Evolutionary conservation across 2,113 vertebrate genomes (phyloP), one percentile per base, ranked within the genome.

Genomic region (Pachyramphus minor): DNA sequence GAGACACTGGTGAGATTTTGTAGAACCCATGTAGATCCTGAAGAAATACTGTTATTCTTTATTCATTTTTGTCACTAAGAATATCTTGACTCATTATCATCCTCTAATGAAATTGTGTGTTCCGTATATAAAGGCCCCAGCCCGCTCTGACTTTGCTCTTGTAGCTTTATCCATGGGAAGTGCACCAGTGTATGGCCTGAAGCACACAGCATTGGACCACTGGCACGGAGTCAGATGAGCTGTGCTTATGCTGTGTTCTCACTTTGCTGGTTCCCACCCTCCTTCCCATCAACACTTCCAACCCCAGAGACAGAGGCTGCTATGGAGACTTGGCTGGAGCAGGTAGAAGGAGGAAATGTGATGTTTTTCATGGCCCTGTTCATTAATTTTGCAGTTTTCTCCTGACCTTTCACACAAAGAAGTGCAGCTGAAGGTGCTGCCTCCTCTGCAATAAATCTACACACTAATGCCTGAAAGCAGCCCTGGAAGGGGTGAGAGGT

Each of bases 91-190:
- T 64, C 35, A 8, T 3, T 44, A 2, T 56, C 11, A 5, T n/a
- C 37, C 24, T 59, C 20, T 39, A 42, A n/a, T 2, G 4, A 30
- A 60, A 58, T 8, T 35, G 2, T 31, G 5, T 4, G 2, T 39
- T 27, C 5, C 0, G 0, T 30, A 5, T 19, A 3, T 37, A 68
- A 74, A 53, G 15, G 7, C 9, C 21, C 10, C 19, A 39, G 8
- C 5, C 12, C 1, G 0, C 16, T 86, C 22, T 74, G 42, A 31
- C 6, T 45, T 18, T 12, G 5, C 5, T 90, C 4, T 49, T 39
- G 20, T 5, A 44, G 8, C 28, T 59, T 60, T 25, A 12, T 28
- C 45, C 35, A 8, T 19, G 14, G 12, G 31, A 71, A 18, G 3
- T 5, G 2, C 7, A 4, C 7, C 28, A 30, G 2, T 8, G 4